These are phyloP conservation scores for Liparis tanakae DNA, from an alignment of 2,797 vertebrate species.

Conservation along the genomic window DNA sequence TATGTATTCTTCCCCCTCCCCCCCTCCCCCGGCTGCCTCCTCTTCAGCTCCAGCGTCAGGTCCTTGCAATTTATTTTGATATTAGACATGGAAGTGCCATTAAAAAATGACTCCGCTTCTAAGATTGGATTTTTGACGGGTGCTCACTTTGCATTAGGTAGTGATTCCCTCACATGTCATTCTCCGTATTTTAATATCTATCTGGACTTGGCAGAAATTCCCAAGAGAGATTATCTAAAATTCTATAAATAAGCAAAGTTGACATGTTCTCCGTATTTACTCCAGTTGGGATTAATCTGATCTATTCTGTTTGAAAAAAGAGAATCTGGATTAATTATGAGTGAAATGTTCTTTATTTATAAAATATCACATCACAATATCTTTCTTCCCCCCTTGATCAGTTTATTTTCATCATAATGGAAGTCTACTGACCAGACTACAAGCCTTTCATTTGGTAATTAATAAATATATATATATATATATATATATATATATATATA, in stretches of 20 bases:
- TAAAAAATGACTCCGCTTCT: conserved; percentile 52
- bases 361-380: not conserved
- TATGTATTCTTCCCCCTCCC: conserved; percentile 40
- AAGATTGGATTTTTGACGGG: conserved; percentile 74
- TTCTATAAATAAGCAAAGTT: conserved; percentile 2
- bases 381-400: not conserved
- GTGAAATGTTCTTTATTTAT: conserved; percentile 1
- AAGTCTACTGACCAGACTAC: not conserved
- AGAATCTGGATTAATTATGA: not conserved
- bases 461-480: too few relatives aligned
- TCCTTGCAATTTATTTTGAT: conserved; percentile 68
- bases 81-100: conserved; percentile 59
- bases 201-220: conserved; percentile 31
- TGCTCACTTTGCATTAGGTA: conserved; percentile 72
- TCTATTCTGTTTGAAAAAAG: not conserved
- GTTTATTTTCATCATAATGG: not conserved
- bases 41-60: conserved; percentile 48
- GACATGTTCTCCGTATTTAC: conserved; percentile 45
- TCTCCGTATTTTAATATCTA: conserved; percentile 55
- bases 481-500: too few relatives aligned
- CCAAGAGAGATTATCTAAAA: not conserved
- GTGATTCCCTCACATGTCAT: conserved; percentile 63
- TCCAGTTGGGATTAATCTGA: conserved; percentile 33
- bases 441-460: not conserved
- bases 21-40: conserved; percentile 53